Percentiles rank a stretch among this genome's conserved stretches.
These are phyloP conservation scores for Anadara kagoshimensis DNA, from an alignment of 1,140 invertebrate genomes.

Conservation along the genomic window DNA sequence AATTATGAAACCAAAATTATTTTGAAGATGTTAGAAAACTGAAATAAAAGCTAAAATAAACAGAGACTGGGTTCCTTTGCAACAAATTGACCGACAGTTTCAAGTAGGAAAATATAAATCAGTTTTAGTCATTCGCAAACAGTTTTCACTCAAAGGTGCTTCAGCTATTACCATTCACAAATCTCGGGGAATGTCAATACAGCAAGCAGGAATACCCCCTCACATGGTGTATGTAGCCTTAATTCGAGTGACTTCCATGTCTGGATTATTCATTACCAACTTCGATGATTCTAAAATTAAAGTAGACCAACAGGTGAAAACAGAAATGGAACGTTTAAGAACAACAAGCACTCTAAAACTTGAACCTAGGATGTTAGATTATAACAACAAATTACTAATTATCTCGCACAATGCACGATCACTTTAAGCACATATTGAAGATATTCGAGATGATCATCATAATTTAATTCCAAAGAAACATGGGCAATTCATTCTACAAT, in stretches of 20 bases:
- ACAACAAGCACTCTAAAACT: neutral
- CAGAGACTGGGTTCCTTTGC: conserved; percentile 28
- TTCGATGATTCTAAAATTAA: conserved; percentile 9
- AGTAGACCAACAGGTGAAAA: conserved; percentile 12
- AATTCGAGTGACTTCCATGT: conserved; percentile 3
- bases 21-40: too few relatives aligned
- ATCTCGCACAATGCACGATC: neutral
- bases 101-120: conserved; percentile 12
- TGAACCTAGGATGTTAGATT: neutral
- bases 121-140: conserved; percentile 1
- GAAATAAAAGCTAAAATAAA: too few relatives aligned
- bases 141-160: conserved; percentile 3
- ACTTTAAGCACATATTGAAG: conserved; percentile 2
- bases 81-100: neutral
- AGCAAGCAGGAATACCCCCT: neutral
- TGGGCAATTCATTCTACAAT: conserved; percentile 3
- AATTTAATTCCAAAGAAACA: neutral
- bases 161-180: conserved; percentile 1
- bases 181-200: conserved; percentile 2
- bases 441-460: neutral
- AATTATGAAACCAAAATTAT: too few relatives aligned
- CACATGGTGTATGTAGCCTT: conserved; percentile 23
- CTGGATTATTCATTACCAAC: neutral
- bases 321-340: conserved; percentile 17
- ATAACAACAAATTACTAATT: neutral